phyloP scores from a whole-genome alignment of 2,113 vertebrate species.

The Nibea coibor region DNA sequence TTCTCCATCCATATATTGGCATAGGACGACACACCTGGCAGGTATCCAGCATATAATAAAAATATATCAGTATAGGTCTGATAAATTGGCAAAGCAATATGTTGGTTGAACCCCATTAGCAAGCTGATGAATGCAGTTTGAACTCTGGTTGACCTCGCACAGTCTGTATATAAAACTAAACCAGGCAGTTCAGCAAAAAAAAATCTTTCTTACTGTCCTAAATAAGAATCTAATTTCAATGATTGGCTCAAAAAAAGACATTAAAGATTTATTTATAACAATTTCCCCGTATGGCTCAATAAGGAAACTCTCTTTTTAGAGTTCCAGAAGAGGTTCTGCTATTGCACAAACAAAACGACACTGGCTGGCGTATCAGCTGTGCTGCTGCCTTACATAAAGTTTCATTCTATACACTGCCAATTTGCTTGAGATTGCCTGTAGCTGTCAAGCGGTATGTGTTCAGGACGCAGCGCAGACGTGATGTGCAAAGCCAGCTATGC shows the following conservation, averaged over 20 bases:
- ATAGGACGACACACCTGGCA: constrained; percentile 3
- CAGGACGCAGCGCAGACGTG: not conserved
- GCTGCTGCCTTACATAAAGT: constrained; percentile 8
- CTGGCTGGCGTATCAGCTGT: not conserved
- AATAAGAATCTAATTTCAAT: not conserved
- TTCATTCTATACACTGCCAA: constrained; percentile 8
- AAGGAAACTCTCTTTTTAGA: not conserved
- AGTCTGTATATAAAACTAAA: constrained; percentile 7
- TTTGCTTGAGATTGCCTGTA: constrained; percentile 42
- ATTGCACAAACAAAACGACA: not conserved
- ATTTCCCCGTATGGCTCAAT: not conserved
- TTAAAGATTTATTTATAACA: constrained; percentile 1
- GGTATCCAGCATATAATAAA: not conserved
- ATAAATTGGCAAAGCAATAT: constrained; percentile 19
- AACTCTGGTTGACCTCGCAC: not conserved
- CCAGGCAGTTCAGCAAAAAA: not conserved
- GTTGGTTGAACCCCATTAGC: constrained; percentile 9
- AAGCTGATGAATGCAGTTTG: constrained; percentile 20
- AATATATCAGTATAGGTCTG: not conserved
- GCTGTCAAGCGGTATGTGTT: constrained; percentile 35
- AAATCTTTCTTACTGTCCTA: not conserved
- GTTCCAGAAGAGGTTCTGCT: constrained; percentile 1
- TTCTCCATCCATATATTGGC: constrained; percentile 4
- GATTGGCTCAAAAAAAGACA: constrained; percentile 4
- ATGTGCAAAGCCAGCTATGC: constrained; percentile 49